These are phyloP conservation scores for Bellardia pandia DNA, from an alignment of 2,888 invertebrate species.

Conservation along the genomic window DNA sequence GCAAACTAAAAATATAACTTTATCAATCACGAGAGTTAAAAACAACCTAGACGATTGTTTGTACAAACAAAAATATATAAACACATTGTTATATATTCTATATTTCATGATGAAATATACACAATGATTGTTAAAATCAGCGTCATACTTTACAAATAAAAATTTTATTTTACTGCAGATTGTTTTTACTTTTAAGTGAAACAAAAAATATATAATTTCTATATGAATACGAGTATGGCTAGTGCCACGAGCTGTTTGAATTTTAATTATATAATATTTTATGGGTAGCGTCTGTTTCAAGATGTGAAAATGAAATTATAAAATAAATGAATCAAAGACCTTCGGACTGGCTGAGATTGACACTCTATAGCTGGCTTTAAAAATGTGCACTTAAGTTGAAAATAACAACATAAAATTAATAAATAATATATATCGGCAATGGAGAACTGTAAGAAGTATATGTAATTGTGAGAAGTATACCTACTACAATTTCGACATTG, in stretches of 20 bases:
- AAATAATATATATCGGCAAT: too few species aligned
- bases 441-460: too few species aligned
- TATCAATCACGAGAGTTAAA: constrained; percentile 37
- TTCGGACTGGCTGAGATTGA: neutral
- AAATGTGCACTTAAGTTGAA: too few species aligned
- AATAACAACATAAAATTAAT: too few species aligned
- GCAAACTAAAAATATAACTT: constrained; percentile 4
- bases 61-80: neutral
- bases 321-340: neutral
- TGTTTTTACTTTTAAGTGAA: neutral
- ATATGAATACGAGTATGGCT: neutral
- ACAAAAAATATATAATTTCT: neutral
- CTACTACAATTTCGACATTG: too few species aligned
- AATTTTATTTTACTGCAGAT: constrained; percentile 9
- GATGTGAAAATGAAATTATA: constrained; percentile 13
- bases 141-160: neutral
- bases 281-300: constrained; percentile 5
- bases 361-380: neutral
- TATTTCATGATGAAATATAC: constrained; percentile 37
- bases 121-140: constrained; percentile 16
- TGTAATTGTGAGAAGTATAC: too few species aligned
- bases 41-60: neutral
- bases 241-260: constrained; percentile 25
- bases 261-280: constrained; percentile 39
- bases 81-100: neutral